Evolutionary conservation across 2,797 vertebrate genomes (phyloP), one percentile per base, ranked within the genome.

Genomic region (Cossypha niveicapilla): DNA sequence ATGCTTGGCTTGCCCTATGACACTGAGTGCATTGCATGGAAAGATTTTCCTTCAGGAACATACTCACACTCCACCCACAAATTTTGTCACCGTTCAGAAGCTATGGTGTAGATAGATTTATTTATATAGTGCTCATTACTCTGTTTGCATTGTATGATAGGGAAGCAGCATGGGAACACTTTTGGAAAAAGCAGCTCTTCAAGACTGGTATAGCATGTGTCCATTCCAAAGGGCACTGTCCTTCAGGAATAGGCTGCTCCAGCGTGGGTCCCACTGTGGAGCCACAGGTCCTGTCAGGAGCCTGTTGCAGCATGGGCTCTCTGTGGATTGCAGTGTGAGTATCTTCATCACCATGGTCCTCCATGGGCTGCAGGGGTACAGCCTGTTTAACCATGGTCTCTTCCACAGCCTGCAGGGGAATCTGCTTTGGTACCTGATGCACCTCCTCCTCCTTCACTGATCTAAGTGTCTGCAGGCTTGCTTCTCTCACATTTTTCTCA

Each of bases 191-290:
- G 32, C 11, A 66, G 11, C 6, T 66, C 39, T 60, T 84, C 30
- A 58, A 32, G 22, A 60, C 15, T 77, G 11, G 18, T 76, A 13
- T 27, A 65, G 10, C 3, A 4, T 54, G 22, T 3, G 5, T 32
- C 8, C 4, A 42, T 90, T 53, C 34, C 23, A 81, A 32, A 44
- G 18, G 22, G 11, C 44, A 47, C 28, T 68, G 28, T 68, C 21
- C 51, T 70, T 83, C 63, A 73, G 68, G 27, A 73, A 18, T 7
- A 15, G 39, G 28, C 13, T 90, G 37, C 21, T 65, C 10, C 16
- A 72, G 11, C 0, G 0, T 30, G 32, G 19, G 5, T 34, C 4
- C 7, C 5, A 6, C 30, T 6, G 3, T 1, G 5, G 56, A 56
- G 25, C 28, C 65, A 54, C 7, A 39, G 22, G 37, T 53, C 42